These are phyloP conservation scores for Chiloscyllium plagiosum DNA, from an alignment of 2,113 vertebrate genomes.

Conservation along the genomic window DNA sequence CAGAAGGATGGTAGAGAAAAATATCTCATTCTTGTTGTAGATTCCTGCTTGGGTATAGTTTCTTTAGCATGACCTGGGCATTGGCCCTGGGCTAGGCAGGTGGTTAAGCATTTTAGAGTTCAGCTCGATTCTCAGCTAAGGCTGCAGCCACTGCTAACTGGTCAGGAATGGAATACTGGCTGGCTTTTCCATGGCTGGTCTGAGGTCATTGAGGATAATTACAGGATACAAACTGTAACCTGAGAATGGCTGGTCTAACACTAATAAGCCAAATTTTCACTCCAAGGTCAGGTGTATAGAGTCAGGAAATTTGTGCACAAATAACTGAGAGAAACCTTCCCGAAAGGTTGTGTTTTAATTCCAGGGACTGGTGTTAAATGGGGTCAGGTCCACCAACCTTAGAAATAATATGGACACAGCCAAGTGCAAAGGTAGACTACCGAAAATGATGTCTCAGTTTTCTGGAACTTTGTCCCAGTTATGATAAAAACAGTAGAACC, in stretches of 20 bases:
- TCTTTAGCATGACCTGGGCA: background rate
- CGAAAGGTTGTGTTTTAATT: too few species aligned
- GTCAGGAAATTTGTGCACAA: too few species aligned
- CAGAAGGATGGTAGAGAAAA: background rate
- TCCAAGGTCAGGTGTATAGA: too few species aligned
- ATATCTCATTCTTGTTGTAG: background rate
- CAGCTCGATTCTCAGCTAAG: background rate
- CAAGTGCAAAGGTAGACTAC: too few species aligned
- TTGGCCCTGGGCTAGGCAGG: background rate
- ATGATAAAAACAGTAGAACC: too few species aligned
- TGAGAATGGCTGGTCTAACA: background rate
- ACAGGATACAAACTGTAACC: background rate
- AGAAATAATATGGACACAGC: too few species aligned
- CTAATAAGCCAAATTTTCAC: too few species aligned
- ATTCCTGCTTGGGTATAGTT: background rate
- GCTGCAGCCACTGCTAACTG: background rate
- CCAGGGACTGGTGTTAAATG: too few species aligned
- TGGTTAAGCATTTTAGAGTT: background rate
- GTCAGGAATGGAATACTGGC: background rate
- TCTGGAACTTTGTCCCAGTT: too few species aligned
- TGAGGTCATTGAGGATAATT: background rate
- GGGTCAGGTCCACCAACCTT: too few species aligned
- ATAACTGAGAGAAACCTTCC: too few species aligned
- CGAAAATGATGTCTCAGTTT: too few species aligned
- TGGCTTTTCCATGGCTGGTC: background rate